Conservation (phyloP, 2,797 vertebrate genomes). For the Enteromius radiatus region DNA sequence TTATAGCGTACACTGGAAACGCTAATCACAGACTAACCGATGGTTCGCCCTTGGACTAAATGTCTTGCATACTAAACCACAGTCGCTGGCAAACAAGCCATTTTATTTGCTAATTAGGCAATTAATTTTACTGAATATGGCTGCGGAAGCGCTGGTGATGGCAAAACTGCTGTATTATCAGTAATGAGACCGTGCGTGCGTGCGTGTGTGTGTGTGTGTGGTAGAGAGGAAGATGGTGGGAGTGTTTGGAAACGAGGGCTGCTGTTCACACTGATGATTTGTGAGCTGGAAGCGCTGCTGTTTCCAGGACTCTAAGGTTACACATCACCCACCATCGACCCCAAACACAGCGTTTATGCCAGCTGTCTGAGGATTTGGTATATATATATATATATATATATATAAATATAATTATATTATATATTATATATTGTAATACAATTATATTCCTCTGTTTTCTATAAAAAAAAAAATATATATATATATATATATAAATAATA, state of each 20-base stretch:
- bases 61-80: slow-evolving; percentile 43
- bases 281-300: neutral
- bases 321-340: neutral
- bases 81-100: slow-evolving; percentile 52
- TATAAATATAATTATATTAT: too few relatives aligned
- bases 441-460: neutral
- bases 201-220: neutral
- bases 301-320: slow-evolving; percentile 35
- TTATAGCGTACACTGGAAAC: slow-evolving; percentile 15
- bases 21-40: slow-evolving; percentile 54
- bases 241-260: slow-evolving; percentile 1
- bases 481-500: too few relatives aligned
- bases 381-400: too few relatives aligned
- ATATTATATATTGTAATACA: too few relatives aligned
- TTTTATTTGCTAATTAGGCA: slow-evolving; percentile 57
- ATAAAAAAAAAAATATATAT: too few relatives aligned
- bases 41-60: slow-evolving; percentile 47
- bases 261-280: slow-evolving; percentile 10
- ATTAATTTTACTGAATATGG: slow-evolving; percentile 48
- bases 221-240: neutral
- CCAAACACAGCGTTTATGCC: neutral
- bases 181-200: slow-evolving; percentile 16
- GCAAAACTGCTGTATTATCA: slow-evolving; percentile 33
- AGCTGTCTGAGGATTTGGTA: slow-evolving; percentile 8
- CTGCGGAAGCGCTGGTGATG: slow-evolving; percentile 2